Percentiles rank a stretch among this genome's conserved stretches.
These are phyloP conservation scores for Triplophysa dalaica DNA, from an alignment of 2,113 vertebrate species.

Conservation along the genomic window DNA sequence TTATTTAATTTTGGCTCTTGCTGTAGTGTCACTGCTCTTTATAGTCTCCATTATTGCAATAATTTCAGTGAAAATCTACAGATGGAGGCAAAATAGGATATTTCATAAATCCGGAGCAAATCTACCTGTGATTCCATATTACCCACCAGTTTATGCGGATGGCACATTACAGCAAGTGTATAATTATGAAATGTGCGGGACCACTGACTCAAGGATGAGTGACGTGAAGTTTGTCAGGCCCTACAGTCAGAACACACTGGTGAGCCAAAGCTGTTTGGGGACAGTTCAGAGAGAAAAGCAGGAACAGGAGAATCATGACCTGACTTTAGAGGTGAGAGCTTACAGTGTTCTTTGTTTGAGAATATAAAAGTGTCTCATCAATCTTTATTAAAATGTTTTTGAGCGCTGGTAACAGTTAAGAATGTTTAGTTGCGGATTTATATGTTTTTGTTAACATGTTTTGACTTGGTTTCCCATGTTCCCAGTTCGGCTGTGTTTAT, in stretches of 20 bases:
- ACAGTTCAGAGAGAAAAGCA: slow-evolving; percentile 64
- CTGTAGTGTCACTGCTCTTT: neutral
- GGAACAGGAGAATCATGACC: slow-evolving; percentile 51
- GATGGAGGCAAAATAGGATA: neutral
- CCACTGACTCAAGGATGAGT: neutral
- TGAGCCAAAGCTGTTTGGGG: slow-evolving; percentile 57
- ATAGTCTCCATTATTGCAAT: neutral
- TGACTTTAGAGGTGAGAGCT: slow-evolving; percentile 61
- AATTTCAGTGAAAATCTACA: neutral
- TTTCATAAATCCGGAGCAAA: neutral
- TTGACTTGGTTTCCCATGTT: too few species aligned
- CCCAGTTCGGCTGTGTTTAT: too few species aligned
- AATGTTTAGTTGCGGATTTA: too few species aligned
- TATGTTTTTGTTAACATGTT: too few species aligned
- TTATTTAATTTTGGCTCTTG: neutral
- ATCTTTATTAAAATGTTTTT: too few species aligned
- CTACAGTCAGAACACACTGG: slow-evolving; percentile 69
- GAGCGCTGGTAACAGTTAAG: too few species aligned
- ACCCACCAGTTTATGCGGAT: neutral
- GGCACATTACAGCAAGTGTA: neutral
- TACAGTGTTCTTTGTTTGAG: neutral
- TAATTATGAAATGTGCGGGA: neutral
- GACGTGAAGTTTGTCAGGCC: slow-evolving; percentile 62
- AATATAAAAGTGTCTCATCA: too few species aligned
- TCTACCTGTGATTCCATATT: neutral